These are phyloP conservation scores for Agapostemon virescens DNA, from an alignment of 2,888 invertebrate species.

Conservation along the genomic window DNA sequence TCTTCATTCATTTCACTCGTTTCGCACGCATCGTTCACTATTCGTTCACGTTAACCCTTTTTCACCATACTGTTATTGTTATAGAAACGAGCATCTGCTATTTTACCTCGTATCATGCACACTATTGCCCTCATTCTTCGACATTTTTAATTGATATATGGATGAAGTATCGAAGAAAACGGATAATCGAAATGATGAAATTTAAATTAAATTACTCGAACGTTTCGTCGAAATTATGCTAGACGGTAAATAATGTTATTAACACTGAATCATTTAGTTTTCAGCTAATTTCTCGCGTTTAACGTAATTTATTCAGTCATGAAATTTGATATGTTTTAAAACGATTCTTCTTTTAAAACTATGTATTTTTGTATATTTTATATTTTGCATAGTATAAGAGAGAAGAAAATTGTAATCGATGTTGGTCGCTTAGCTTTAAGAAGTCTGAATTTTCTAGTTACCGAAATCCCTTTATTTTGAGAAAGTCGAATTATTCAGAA, in stretches of 20 bases:
- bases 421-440: not conserved
- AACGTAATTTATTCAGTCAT: not conserved
- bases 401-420: not conserved
- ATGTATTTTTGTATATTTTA: not conserved
- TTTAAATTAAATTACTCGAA: not conserved
- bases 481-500: not conserved
- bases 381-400: too few species aligned
- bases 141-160: not conserved
- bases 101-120: not conserved
- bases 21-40: slow-evolving; percentile 29
- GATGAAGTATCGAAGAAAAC: not conserved
- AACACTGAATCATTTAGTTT: not conserved
- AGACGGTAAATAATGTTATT: not conserved
- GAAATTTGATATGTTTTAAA: not conserved
- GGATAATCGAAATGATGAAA: not conserved
- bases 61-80: not conserved
- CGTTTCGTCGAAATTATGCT: not conserved
- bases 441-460: not conserved
- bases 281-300: not conserved
- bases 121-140: not conserved
- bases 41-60: not conserved
- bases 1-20: slow-evolving; percentile 56
- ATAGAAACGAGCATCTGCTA: not conserved
- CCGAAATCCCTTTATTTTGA: not conserved
- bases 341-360: too few species aligned